These are phyloP conservation scores for Alligator mississippiensis DNA, from an alignment of 2,113 vertebrate species.

Conservation along the genomic window DNA sequence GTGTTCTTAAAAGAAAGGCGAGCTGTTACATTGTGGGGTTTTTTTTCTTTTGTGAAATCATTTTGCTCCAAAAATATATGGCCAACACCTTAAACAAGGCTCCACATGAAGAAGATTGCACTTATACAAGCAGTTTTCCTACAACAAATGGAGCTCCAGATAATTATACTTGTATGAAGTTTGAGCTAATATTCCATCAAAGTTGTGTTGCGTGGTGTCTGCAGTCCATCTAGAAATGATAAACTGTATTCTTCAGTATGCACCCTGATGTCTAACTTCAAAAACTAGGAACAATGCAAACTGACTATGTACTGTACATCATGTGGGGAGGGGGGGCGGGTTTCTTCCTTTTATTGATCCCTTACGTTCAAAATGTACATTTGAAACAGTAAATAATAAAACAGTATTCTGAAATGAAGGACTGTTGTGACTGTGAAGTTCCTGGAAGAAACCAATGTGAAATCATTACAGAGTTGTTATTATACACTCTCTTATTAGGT, in stretches of 20 bases:
- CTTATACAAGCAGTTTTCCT: background rate
- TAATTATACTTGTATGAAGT: background rate
- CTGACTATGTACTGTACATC: conserved; percentile 26
- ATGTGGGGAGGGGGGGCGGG: background rate
- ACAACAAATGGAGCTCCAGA: conserved; percentile 7
- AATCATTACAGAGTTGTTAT: background rate
- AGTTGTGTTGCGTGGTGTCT: background rate
- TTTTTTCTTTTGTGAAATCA: conserved; percentile 3
- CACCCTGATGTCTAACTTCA: conserved; percentile 23
- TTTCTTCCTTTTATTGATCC: background rate
- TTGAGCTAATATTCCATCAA: background rate
- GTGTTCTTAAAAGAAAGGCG: background rate
- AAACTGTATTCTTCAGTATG: conserved; percentile 20
- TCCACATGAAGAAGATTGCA: background rate
- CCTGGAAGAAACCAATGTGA: background rate
- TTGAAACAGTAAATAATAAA: conserved; percentile 60
- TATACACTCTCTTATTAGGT: background rate
- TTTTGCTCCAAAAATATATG: background rate
- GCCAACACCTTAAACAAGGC: background rate
- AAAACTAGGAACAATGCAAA: conserved; percentile 19
- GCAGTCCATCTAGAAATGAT: background rate
- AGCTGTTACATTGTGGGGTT: background rate
- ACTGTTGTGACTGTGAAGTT: background rate
- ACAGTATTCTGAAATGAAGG: conserved; percentile 33
- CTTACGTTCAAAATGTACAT: conserved; percentile 45